These are phyloP conservation scores for Crossaster papposus DNA, from an alignment of 53 echinoderm and acorn worm species.

Conservation along the genomic window DNA sequence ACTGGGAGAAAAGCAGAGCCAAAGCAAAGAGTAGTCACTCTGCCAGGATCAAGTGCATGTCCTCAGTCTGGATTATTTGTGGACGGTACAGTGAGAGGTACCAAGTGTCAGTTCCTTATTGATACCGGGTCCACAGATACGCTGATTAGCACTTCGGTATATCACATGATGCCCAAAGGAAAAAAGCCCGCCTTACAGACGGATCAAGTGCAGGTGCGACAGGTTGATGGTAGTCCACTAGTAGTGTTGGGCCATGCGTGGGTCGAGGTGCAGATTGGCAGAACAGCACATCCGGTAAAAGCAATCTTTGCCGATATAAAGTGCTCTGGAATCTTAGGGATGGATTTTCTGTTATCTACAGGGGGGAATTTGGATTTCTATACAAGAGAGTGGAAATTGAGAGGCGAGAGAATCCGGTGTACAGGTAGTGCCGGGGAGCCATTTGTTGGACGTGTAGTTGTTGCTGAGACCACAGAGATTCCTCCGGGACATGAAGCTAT, in stretches of 20 bases:
- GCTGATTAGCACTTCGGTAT: too few species aligned
- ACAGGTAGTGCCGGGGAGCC: not conserved
- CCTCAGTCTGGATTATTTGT: too few species aligned
- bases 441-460: slow-evolving; percentile 21
- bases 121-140: too few species aligned
- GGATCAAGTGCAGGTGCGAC: too few species aligned
- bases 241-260: not conserved
- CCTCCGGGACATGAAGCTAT: slow-evolving; percentile 5
- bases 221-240: too few species aligned
- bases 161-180: too few species aligned
- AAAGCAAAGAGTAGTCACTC: not conserved
- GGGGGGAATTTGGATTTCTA: not conserved
- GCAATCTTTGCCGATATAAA: not conserved
- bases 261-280: slow-evolving; percentile 8
- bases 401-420: not conserved
- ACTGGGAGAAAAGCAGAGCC: not conserved
- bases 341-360: slow-evolving; percentile 7
- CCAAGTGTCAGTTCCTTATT: too few species aligned
- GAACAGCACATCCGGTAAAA: not conserved
- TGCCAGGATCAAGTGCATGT: too few species aligned
- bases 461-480: too few species aligned
- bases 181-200: too few species aligned
- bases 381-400: not conserved
- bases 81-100: too few species aligned
- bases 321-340: not conserved